A percentile compares a stretch with the other conserved stretches of the same genome.
phyloP scores from a whole-genome alignment of 2,888 invertebrate species.

The Lasioglossum pauxillum region DNA sequence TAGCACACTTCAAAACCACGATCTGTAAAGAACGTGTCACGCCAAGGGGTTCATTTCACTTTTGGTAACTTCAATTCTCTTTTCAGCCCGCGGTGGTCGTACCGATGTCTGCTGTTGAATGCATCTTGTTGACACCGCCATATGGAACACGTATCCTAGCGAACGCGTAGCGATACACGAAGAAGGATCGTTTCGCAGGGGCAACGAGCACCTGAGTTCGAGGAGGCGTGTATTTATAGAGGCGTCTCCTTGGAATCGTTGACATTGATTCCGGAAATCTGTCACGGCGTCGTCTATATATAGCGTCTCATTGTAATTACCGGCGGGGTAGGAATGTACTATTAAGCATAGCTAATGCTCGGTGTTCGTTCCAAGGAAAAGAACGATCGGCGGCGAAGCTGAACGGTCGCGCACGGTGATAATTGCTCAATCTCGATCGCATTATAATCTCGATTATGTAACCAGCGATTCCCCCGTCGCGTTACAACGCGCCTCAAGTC shows the following conservation, averaged over 20 bases:
- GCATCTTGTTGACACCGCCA: background rate
- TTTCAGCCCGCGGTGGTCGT: background rate
- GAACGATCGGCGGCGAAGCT: constrained; percentile 28
- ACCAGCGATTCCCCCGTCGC: background rate
- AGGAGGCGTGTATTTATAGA: constrained; percentile 56
- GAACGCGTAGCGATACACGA: background rate
- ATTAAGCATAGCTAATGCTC: constrained; percentile 61
- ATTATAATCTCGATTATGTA: constrained; percentile 25
- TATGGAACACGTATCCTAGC: background rate
- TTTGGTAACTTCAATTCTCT: no score
- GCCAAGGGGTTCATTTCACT: no score
- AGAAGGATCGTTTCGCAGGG: constrained; percentile 1
- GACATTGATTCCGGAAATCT: constrained; percentile 68
- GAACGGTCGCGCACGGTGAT: constrained; percentile 16
- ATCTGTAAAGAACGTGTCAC: no score
- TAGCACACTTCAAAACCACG: no score
- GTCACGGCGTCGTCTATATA: constrained; percentile 59
- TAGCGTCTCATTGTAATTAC: constrained; percentile 66
- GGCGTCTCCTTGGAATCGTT: constrained; percentile 61
- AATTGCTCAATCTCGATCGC: constrained; percentile 35
- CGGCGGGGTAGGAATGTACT: constrained; percentile 45
- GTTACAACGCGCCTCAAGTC: background rate
- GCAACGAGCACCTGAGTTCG: constrained; percentile 5
- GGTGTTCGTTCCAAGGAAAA: constrained; percentile 1
- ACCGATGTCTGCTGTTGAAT: background rate